Evolutionary conservation across 1,140 invertebrate species (phyloP), one percentile per base, ranked within the genome.

Genomic region (Drosophila bocki): DNA sequence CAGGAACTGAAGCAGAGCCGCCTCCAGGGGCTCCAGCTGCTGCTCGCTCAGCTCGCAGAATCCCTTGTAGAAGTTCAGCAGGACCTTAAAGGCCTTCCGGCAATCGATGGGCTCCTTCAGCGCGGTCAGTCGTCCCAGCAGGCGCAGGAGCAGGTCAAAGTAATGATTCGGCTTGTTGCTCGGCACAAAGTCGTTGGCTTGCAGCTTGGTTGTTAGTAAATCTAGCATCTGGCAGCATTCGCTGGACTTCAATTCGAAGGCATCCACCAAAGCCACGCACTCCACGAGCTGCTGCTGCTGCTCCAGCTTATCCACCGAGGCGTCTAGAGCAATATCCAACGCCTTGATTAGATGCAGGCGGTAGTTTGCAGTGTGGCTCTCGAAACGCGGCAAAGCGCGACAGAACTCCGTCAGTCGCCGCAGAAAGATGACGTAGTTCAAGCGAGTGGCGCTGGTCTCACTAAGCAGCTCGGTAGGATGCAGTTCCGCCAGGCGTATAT

Each of bases 1-100:
- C 32, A 96, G 93, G 90, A 95, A 96, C 58, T 93, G 79, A 39
- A 93, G 79, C 9, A 96, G 84, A 42, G 93, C 79, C 13, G 82
- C 85, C 82, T 95, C 95, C 83, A 95, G 92, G 22, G 91, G 85
- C 7, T 94, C 93, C 45, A 94, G 82, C 71, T 94, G 94, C 7
- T 93, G 82, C 26, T 93, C 92, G 47, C 51, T 79, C 13, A 63
- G 22, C 3, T 78, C 32, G 53, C 68, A 53, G 59, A 81, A 75
- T 37, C 79, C 26, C 17, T 29, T 62, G 69, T 93, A 76, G 65
- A 65, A 72, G 41, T 8, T 8, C 1, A 64, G 69, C 17, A 93
- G 53, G 12, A 79, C 59, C 7, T 50, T 48, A 0, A 93, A 53
- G 35, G 80, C 48, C 15, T 81, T 39, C 0, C 60, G 57, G 53